Evolutionary conservation across 1,140 invertebrate genomes (phyloP), one percentile per base, ranked within the genome.

Genomic region (Stenopsyche tienmushanensis): DNA sequence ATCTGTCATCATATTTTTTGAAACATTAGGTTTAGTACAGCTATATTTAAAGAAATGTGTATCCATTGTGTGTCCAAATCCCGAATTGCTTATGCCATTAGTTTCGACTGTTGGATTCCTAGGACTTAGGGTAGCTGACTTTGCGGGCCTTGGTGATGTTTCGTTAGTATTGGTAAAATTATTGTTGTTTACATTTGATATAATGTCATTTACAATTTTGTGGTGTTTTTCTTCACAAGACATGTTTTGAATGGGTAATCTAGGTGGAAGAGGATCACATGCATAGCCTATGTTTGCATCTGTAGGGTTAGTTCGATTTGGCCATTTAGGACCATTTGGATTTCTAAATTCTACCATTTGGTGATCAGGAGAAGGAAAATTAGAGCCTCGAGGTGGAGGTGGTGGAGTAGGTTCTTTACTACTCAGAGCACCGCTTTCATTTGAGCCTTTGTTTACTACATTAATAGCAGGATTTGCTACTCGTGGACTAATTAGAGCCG

Each of bases 31-130:
- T 25, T 47, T 60, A 29, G 10, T 41, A 21, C 10, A 26, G 9
- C 41, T 23, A 20, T 60, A 60, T 29, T 45, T 60, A 26, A 60
- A 60, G 10, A 60, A 10, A 17, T 45, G 57, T 13, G 23, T 42
- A 23, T 53, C 57, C 20, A 20, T 52, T 2, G 25, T 21, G 13
- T 62, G 29, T 10, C 8, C 13, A 49, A 52, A 62, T 39, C 52
- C 58, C 34, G 70, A 66, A 68, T 72, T 72, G 5, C 72, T 72
- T 0, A 58, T 59, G 53, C 62, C 62, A 54, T 76, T 77, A 0
- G 75, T 72, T 71, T 78, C 78, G 1, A 77, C 77, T n/a, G 78
- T 77, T 10, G 77, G 74, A 10, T 72, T 67, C 3, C 78, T 73
- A 18, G 78, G 78, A 1, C 75, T 78, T 44, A 78, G 65, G 55